phyloP scores from a whole-genome alignment of 2,888 invertebrate genomes.

The Morpho deidamia region DNA sequence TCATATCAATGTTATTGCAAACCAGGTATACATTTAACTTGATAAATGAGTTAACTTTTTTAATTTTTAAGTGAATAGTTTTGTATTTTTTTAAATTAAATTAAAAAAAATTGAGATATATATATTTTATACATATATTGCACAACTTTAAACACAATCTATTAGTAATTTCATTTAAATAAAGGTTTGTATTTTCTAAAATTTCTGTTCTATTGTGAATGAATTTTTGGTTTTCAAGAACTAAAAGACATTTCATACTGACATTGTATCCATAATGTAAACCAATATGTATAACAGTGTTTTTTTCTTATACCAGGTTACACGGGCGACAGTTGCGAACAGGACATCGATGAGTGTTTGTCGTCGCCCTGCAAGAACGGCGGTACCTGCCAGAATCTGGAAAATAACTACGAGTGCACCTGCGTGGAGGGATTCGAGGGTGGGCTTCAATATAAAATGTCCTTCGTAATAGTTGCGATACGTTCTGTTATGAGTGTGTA shows the following conservation, averaged over 20 bases:
- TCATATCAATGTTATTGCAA: constrained; percentile 91
- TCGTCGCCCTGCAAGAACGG: constrained; percentile 90
- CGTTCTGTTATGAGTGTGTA: no score
- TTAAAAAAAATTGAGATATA: background rate
- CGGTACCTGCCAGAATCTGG: constrained; percentile 88
- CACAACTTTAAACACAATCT: no score
- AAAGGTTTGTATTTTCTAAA: no score
- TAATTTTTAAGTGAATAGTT: background rate
- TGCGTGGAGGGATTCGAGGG: constrained; percentile 90
- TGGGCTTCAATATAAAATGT: constrained; percentile 23
- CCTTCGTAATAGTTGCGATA: no score
- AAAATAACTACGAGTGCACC: constrained; percentile 90
- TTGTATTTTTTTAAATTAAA: background rate
- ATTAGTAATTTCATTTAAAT: no score
- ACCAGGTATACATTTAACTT: constrained; percentile 72
- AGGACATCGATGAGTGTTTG: constrained; percentile 92
- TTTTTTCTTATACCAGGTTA: constrained; percentile 69
- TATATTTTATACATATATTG: no score
- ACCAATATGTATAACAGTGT: no score
- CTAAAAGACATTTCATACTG: no score
- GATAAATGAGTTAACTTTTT: background rate
- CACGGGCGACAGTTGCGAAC: constrained; percentile 89
- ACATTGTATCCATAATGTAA: no score
- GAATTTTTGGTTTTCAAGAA: no score
- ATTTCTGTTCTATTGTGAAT: no score